Base-by-base conservation (phyloP, 2,797 vertebrate species). In the Megaceryle alcyon region DNA sequence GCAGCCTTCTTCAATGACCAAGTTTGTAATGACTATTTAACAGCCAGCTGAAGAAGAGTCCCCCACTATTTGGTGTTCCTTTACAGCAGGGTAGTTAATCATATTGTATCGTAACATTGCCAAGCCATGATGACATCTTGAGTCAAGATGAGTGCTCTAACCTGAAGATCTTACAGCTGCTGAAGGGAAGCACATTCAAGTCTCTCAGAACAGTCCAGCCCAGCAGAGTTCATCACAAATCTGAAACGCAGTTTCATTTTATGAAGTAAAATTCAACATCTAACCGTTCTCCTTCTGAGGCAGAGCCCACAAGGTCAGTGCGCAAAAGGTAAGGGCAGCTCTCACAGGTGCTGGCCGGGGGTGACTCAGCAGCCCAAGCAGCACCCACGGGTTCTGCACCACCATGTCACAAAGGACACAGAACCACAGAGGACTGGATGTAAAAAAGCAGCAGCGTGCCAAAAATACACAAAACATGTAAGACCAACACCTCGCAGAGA, bases 61-160 rank as follows among this genome's bases (percentile, higher is more conserved):
- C 29, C 35, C 28, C 11, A 49, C 31, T 10, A 28, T 3, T 2
- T 8, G 11, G 7, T 11, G 31, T 9, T 37, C 31, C 25, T 77
- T 54, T 23, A 31, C 6, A 79, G 26, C 15, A 33, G 64, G 15
- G 51, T 18, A 76, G 37, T 82, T 53, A 63, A 70, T 12, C 2
- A 2, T 25, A 18, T 2, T 5, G 7, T 10, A 26, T 8, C 16
- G 1, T 4, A 37, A 21, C 3, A 33, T 1, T 12, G 31, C 16
- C 63, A 48, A 26, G 20, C 26, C 8, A 5, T 3, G 6, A 3
- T 29, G 37, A 17, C 7, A 21, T 65, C 57, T 41, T 18, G 23
- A 23, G n/a, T 23, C 43, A 31, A 0, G 11, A 11, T 1, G 29
- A 51, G 22, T 29, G 43, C 35, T 69, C 44, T n/a, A 17, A 66